Conservation (phyloP, 2,888 invertebrate genomes). For the Epistrophella euchroma region DNA sequence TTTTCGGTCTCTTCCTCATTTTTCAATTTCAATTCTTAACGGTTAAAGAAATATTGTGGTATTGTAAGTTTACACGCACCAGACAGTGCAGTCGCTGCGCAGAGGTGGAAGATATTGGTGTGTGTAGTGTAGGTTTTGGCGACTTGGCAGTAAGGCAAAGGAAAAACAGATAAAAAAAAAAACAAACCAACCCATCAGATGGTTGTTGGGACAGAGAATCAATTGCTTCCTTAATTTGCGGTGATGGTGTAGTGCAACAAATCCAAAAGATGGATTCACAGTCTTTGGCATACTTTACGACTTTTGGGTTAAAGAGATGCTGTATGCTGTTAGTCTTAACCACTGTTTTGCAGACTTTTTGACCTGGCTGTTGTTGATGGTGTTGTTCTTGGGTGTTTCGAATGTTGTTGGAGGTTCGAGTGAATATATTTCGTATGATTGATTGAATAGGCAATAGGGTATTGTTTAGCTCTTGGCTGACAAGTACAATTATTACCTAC, state of each 20-base stretch:
- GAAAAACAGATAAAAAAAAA: not conserved
- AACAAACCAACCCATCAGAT: constrained; percentile 26
- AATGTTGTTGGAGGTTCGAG: constrained; percentile 41
- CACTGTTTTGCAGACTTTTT: constrained; percentile 56
- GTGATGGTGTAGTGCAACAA: constrained; percentile 18
- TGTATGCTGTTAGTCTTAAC: constrained; percentile 37
- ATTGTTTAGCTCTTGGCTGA: not conserved
- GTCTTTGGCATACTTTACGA: constrained; percentile 68
- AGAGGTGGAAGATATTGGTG: not conserved
- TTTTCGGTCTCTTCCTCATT: constrained; percentile 59
- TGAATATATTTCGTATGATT: constrained; percentile 60
- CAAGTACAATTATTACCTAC: no score
- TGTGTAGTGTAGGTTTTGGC: constrained; percentile 32
- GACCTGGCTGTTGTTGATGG: constrained; percentile 30
- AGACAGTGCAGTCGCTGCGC: constrained; percentile 34
- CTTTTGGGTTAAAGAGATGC: constrained; percentile 58
- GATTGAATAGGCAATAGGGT: constrained; percentile 5
- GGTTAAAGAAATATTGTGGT: constrained; percentile 60
- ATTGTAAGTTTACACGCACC: constrained; percentile 53
- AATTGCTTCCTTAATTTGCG: constrained; percentile 61
- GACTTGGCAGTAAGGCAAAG: not conserved
- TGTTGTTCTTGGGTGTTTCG: constrained; percentile 26
- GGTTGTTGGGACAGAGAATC: constrained; percentile 34
- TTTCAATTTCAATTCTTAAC: constrained; percentile 70
- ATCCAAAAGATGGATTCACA: constrained; percentile 43